Conservation (phyloP, 2,113 vertebrate species). For the Sorex fumeus region DNA sequence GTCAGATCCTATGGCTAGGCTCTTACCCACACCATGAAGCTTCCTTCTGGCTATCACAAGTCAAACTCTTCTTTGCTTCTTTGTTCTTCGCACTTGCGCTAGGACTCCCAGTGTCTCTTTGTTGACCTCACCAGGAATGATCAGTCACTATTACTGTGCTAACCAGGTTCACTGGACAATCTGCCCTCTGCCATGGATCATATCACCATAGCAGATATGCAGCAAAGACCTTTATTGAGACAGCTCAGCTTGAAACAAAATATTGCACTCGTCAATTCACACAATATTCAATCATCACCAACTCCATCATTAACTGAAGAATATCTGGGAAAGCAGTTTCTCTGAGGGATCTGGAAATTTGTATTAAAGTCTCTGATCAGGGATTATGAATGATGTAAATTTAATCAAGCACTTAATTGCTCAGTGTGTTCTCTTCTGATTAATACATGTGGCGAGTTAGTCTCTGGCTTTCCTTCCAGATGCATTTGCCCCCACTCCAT, state of each 20-base stretch:
- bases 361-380: neutral
- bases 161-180: neutral
- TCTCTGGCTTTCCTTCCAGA: neutral
- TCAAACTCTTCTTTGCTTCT: neutral
- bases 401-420: neutral
- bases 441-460: neutral
- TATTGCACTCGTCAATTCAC: neutral
- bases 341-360: neutral
- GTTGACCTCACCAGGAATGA: neutral
- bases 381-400: constrained; percentile 15
- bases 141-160: neutral
- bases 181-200: neutral
- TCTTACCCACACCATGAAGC: neutral
- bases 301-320: neutral
- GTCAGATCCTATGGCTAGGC: neutral
- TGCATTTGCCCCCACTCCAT: no score
- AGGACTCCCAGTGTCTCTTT: neutral
- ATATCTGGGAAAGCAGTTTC: neutral
- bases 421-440: neutral
- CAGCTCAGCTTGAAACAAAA: neutral
- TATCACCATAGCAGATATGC: neutral
- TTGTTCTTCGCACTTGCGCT: neutral
- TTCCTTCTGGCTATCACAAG: neutral
- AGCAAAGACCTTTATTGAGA: neutral
- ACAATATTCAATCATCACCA: neutral